Evolutionary conservation across 2,113 vertebrate species (phyloP).

Genomic region (Brevimyrus niger): DNA sequence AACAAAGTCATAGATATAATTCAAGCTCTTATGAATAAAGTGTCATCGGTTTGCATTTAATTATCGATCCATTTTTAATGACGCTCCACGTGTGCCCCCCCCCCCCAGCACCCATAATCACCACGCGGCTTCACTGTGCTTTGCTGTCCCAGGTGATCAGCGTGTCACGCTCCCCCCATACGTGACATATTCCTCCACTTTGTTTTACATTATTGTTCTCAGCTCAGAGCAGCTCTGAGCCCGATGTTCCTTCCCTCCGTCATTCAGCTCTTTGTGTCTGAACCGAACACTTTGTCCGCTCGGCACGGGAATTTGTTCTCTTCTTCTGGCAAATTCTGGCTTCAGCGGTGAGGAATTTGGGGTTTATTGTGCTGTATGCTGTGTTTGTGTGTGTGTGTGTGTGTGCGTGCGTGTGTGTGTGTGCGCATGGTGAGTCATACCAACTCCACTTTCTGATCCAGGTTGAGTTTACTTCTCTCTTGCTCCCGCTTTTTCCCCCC

Average conservation of each 20-base stretch:
- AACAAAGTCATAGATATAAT: neutral
- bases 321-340: neutral
- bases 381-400: neutral
- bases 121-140: neutral
- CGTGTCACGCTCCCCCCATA: neutral
- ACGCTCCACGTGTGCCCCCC: neutral
- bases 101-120: neutral
- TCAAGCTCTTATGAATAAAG: neutral
- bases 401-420: neutral
- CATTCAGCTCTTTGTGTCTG: neutral
- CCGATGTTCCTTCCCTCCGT: neutral
- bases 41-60: neutral
- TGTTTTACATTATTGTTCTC: neutral
- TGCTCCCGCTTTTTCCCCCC: neutral
- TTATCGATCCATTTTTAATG: neutral
- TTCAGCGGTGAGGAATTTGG: neutral
- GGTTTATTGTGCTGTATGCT: neutral
- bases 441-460: neutral
- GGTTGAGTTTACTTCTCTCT: neutral
- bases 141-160: neutral
- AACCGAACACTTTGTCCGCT: neutral
- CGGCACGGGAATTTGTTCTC: neutral
- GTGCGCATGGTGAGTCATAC: neutral
- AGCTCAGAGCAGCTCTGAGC: neutral
- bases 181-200: neutral